Evolutionary conservation across 2,888 invertebrate genomes (phyloP), one percentile per base, ranked within the genome.

Genomic region (Catotricha subobsoleta): DNA sequence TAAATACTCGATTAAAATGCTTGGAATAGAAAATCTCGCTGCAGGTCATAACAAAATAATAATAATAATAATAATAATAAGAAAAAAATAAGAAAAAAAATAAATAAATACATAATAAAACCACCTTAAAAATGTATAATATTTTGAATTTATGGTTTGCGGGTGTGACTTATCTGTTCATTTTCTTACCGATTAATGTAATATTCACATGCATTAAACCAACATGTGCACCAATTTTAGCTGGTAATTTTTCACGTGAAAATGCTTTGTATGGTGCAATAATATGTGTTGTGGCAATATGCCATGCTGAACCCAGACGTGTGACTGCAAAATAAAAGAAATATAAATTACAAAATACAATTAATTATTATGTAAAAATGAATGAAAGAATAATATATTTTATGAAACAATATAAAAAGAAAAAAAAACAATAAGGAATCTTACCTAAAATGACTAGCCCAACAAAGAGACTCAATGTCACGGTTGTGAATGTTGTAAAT

Each of bases 191-290:
- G 66, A 74, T 75, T 51, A 95, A 74, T 41, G 95, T 94, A 54
- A 97, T 84, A 67, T 97, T 97, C 63, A 94, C 86, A 64, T 90
- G 87, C 56, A 80, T 81, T 46, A 97, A 71, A 42, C 94, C 95
- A 50, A 97, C 82, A 60, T 82, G 81, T 44, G 94, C 82, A 28
- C 91, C 91, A 49, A 97, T 74, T 64, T 81, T 76, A 52, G 90
- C 94, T 54, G 77, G 73, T 48, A 95, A 69, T 56, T 83, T 80
- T 60, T 91, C 87, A 49, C 77, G 69, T 48, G 90, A 87, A 68
- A 88, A 92, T 49, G 91, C 88, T 54, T 82, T 76, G 69, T 91
- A 92, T 43, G 86, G 79, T 51, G 87, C 81, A 52, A 79, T 71
- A 51, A 91, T 80, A 29, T 77, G 74, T 18, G 84, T 77, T 48